phyloP scores from a whole-genome alignment of 2,113 vertebrate genomes.

The Ginglymostoma cirratum region DNA sequence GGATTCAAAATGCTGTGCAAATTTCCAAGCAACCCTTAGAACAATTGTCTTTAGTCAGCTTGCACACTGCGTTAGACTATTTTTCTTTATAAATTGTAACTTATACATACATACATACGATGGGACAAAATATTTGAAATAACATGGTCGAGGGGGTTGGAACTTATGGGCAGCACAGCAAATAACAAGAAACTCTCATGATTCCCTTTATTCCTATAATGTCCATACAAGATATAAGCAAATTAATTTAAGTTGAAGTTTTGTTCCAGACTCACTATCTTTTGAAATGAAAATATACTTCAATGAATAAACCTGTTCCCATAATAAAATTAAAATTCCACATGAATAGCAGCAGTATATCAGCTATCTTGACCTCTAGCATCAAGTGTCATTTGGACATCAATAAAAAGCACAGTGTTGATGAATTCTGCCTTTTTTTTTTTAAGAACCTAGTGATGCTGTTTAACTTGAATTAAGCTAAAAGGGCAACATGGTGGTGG shows the following conservation, averaged over 20 bases:
- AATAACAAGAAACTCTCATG: not conserved
- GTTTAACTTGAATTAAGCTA: not conserved
- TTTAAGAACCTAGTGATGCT: not conserved
- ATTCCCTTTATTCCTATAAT: not conserved
- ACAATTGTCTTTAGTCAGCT: not conserved
- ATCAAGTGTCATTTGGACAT: not conserved
- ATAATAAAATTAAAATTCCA: constrained; percentile 13
- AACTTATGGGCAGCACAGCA: not conserved
- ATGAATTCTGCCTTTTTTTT: not conserved
- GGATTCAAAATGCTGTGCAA: not conserved
- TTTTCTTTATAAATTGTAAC: not conserved
- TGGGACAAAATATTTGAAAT: not conserved
- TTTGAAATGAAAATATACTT: not conserved
- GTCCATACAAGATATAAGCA: not conserved
- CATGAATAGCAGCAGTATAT: constrained; percentile 5
- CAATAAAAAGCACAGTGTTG: not conserved
- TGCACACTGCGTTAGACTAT: not conserved
- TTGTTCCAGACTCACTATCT: not conserved
- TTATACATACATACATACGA: not conserved
- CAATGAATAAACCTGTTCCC: not conserved
- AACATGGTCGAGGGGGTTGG: not conserved
- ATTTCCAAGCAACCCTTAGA: not conserved
- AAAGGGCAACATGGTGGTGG: not conserved
- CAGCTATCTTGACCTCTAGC: not conserved
- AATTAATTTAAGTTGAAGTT: constrained; percentile 16